A percentile compares a stretch with the other conserved stretches of the same genome.
These are phyloP conservation scores for Sarcophaga variegata DNA, from an alignment of 2,888 invertebrate genomes.

Conservation along the genomic window DNA sequence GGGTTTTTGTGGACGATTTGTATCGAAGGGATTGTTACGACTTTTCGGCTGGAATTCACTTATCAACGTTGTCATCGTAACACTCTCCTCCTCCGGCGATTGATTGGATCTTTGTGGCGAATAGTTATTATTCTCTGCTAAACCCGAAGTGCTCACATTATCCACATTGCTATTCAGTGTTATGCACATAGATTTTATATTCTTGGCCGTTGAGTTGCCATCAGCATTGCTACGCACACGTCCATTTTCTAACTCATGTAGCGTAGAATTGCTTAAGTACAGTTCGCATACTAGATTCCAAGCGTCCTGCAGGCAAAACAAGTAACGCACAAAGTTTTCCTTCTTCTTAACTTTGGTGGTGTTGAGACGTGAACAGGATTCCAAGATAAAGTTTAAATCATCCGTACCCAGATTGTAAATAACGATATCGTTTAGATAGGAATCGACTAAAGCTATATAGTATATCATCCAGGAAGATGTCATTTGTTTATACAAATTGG, in stretches of 20 bases:
- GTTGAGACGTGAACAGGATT: constrained; percentile 84
- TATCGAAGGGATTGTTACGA: constrained; percentile 81
- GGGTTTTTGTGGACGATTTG: constrained; percentile 80
- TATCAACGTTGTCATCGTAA: constrained; percentile 81
- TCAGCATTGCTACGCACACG: constrained; percentile 72
- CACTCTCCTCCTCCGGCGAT: constrained; percentile 78
- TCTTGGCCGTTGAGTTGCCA: constrained; percentile 69
- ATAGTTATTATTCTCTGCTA: constrained; percentile 69
- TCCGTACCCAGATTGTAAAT: constrained; percentile 85
- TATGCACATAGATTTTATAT: constrained; percentile 75
- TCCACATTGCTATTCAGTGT: constrained; percentile 74
- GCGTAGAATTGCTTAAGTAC: constrained; percentile 82
- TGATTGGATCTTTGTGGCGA: constrained; percentile 77
- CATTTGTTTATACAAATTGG: constrained; percentile 95
- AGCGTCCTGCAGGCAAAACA: constrained; percentile 85
- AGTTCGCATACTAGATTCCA: constrained; percentile 85
- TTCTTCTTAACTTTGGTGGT: constrained; percentile 82
- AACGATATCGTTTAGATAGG: constrained; percentile 89
- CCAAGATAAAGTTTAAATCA: constrained; percentile 85
- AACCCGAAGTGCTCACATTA: constrained; percentile 70
- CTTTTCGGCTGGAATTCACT: constrained; percentile 81
- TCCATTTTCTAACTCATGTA: constrained; percentile 80
- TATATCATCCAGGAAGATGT: constrained; percentile 96
- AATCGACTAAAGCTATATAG: constrained; percentile 92
- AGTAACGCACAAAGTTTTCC: constrained; percentile 84